Base-by-base conservation (phyloP, 2,797 vertebrate species). In the Acestrorhynchus altus region DNA sequence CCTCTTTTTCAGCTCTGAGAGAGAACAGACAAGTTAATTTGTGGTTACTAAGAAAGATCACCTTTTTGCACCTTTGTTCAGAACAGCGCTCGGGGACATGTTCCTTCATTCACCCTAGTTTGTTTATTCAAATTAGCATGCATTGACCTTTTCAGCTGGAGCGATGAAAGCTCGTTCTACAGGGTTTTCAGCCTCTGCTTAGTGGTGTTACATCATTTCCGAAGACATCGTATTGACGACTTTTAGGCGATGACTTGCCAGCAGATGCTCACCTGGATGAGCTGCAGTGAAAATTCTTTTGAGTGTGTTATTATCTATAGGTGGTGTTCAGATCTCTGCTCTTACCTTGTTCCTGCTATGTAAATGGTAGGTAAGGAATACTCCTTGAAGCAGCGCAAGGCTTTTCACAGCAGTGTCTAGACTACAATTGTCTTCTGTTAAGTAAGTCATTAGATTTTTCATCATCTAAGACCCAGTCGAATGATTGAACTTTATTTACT, bases 61-160 rank as follows among this genome's bases (percentile, higher is more conserved):
- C 60, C 49, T 47, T 8, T 76, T 44, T 60, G 40, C 64, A 46
- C n/a, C 44, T 24, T 65, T 69, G 67, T 46, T 82, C n/a, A 44
- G 74, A 69, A 12, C 44, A 22, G 12, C 11, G 52, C 60, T 68
- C n/a, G 46, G 12, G 60, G 76, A 42, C 40, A 31, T 71, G 57
- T 72, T 44, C 46, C 63, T 46, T 39, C 76, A n/a, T 80, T 72
- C 52, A 13, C 18, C 59, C 76, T 81, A 57, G 40, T 89, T 87
- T 90, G 86, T 87, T 87, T 90, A 88, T 81, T 87, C 76, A 89
- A 88, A 89, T 81, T 54, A 26, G 46, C 16, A 22, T 22, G 72
- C 59, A 72, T 49, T 28, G 12, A 44, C 60, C 57, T 52, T 57
- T 75, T 80, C 70, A 65, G 70, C 61, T 79, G 61, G 28, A 2